Evolutionary conservation across 2,113 vertebrate genomes (phyloP), one percentile per base, ranked within the genome.

Genomic region (Sander vitreus): DNA sequence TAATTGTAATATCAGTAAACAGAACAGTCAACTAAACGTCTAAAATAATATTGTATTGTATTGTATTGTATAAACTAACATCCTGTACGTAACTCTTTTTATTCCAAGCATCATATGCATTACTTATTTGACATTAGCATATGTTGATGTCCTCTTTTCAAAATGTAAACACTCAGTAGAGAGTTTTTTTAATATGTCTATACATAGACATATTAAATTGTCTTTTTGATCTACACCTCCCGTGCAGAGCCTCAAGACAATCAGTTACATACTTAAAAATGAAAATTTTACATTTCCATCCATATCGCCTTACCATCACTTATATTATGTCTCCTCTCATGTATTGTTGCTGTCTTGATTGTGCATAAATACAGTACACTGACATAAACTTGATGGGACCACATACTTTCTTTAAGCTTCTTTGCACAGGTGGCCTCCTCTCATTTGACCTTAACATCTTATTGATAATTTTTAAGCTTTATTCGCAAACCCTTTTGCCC

Each of bases 11-110:
- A 48, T 67, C 45, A 27, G 64, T 51, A 14, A 51, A 68, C 47
- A 68, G 45, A 67, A 67, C 27, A 21, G 47, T 67, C 16, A 50
- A 51, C 23, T 50, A 19, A 67, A 68, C 4, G 65, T 68, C 47
- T 14, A 19, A 48, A 66, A 68, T 54, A 1, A 33, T 51, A 39
- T 39, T 43, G 39, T 43, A 39, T 39, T 39, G 39, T 43, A 39
- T 39, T 39, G 36, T 10, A 43, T 43, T 43, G 39, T 43, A 43
- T 43, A 43, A 63, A 39, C 9, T 67, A 27, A 67, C n/a, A 19
- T 51, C 2, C 16, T 50, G 21, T 51, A 33, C 25, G 30, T 68
- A 9, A 21, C 10, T 68, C 16, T 51, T 47, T 21, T 43, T 25
- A 54, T 54, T 54, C 30, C 39, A 13, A 39, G 6, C 4, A 14